These are phyloP conservation scores for Therioaphis trifolii DNA, from an alignment of 2,888 invertebrate species.

Conservation along the genomic window DNA sequence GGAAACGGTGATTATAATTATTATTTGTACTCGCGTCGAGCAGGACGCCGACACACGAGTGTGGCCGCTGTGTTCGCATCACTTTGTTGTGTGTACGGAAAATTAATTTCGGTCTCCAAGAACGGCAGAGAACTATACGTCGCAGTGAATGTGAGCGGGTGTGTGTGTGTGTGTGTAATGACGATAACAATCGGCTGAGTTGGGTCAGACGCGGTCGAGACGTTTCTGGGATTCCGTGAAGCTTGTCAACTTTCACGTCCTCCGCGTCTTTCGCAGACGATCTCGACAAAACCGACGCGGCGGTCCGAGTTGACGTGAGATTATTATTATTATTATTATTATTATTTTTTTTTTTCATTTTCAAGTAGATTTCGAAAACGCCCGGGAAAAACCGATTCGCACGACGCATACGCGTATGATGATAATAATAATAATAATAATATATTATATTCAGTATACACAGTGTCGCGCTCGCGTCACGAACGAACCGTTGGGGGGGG, in stretches of 20 bases:
- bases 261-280: slow-evolving; percentile 4
- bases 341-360: neutral
- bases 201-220: slow-evolving; percentile 47
- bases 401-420: no score
- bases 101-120: neutral
- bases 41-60: no score
- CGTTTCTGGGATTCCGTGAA: slow-evolving; percentile 25
- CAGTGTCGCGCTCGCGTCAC: no score
- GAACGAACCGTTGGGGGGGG: neutral
- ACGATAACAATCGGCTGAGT: slow-evolving; percentile 47
- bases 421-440: no score
- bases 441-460: no score
- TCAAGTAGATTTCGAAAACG: no score
- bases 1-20: no score
- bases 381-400: no score
- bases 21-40: neutral
- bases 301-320: neutral
- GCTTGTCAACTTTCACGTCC: slow-evolving; percentile 42
- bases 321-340: no score
- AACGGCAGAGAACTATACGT: neutral
- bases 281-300: neutral
- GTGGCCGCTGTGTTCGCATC: no score
- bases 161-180: neutral
- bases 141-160: neutral
- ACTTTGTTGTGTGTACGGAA: neutral